A percentile compares a stretch with the other conserved stretches of the same genome.
Conservation (phyloP, 1,140 invertebrate genomes). For the Drosophila pseudoananassae region DNA sequence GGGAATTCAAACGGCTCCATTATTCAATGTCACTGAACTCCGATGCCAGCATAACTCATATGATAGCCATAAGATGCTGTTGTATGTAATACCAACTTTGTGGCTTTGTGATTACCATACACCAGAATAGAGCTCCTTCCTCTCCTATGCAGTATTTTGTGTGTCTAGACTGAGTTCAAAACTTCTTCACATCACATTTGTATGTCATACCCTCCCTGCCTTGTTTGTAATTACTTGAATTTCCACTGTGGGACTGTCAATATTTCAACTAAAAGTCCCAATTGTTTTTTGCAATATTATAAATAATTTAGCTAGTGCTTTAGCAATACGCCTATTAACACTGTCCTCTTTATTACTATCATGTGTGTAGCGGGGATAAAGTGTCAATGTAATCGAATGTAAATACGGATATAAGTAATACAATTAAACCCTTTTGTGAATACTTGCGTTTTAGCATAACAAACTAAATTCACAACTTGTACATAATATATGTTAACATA, state of each 20-base stretch:
- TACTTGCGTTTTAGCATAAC: conserved; percentile 70
- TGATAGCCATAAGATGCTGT: conserved; percentile 26
- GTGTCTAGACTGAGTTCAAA: conserved; percentile 20
- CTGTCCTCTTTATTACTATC: conserved; percentile 6
- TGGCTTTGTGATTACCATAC: conserved; percentile 46
- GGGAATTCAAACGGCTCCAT: not conserved
- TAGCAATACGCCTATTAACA: conserved; percentile 14
- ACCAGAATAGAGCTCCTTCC: conserved; percentile 3
- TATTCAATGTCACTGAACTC: conserved; percentile 9
- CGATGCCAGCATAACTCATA: conserved; percentile 24
- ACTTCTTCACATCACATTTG: conserved; percentile 28
- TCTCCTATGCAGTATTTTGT: conserved; percentile 16
- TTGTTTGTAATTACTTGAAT: conserved; percentile 2
- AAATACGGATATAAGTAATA: conserved; percentile 24
- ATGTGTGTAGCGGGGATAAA: conserved; percentile 18
- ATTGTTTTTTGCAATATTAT: conserved; percentile 64
- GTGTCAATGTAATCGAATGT: conserved; percentile 25
- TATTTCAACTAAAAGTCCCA: conserved; percentile 27
- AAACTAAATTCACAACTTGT: conserved; percentile 27
- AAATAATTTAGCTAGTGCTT: conserved; percentile 36
- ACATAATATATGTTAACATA: conserved; percentile 41
- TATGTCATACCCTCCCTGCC: conserved; percentile 28
- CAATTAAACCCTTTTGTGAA: conserved; percentile 18
- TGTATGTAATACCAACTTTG: conserved; percentile 10
- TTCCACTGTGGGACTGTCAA: conserved; percentile 21